Evolutionary conservation across 2,113 vertebrate genomes (phyloP).

Genomic region (Zosterops pallidus): DNA sequence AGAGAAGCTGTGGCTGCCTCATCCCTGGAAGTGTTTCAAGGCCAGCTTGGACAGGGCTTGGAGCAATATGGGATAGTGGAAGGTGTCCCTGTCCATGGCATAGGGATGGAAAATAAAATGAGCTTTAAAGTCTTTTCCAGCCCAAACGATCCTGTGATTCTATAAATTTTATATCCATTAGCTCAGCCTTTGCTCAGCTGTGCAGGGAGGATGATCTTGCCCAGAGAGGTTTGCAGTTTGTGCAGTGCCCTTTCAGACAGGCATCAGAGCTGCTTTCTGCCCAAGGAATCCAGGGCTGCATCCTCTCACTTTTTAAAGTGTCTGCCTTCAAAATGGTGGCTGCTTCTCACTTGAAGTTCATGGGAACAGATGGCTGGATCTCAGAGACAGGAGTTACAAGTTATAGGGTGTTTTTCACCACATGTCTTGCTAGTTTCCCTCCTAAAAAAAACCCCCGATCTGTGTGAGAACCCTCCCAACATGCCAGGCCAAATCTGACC

Average conservation of each 20-base stretch:
- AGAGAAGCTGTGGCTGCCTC: neutral
- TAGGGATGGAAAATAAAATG: neutral
- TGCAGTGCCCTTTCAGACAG: neutral
- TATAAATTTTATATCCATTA: neutral
- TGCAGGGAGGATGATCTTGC: neutral
- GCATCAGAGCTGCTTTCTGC: neutral
- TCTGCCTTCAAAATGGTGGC: conserved; percentile 18
- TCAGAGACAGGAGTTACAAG: conserved; percentile 35
- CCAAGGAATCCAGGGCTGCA: neutral
- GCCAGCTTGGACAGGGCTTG: neutral
- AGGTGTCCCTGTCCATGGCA: neutral
- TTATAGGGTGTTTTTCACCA: conserved; percentile 46
- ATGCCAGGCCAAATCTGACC: conserved; percentile 31
- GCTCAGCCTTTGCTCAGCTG: neutral
- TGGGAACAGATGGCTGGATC: conserved; percentile 46
- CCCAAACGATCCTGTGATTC: neutral
- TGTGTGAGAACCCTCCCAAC: conserved; percentile 13
- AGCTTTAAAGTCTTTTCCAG: neutral
- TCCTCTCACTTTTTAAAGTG: neutral
- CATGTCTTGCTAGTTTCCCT: conserved; percentile 53
- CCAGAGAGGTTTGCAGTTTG: neutral
- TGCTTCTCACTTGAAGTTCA: conserved; percentile 51
- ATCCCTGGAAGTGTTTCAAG: neutral
- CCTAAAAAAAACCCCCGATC: neutral
- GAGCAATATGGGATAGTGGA: neutral